Percentiles rank a stretch among this genome's conserved stretches.
Evolutionary conservation across 2,888 invertebrate genomes (phyloP).

Genomic region (Agapostemon virescens): DNA sequence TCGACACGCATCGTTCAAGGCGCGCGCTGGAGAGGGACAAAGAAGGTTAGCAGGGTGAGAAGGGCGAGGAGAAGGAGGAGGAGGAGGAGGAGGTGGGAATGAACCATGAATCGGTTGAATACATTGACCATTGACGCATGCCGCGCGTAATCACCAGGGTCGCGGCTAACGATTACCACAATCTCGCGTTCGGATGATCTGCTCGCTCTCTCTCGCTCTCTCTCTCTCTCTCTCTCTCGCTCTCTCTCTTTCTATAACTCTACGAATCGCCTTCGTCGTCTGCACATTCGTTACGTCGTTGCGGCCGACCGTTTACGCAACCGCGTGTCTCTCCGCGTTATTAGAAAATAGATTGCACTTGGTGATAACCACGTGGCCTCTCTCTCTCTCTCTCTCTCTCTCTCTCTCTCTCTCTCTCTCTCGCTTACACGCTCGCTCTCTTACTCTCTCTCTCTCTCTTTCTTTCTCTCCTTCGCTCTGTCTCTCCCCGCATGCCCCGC

Average conservation of each 20-base stretch:
- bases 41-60: conserved; percentile 1
- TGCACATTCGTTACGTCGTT: conserved; percentile 5
- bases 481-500: not conserved
- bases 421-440: not conserved
- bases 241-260: not conserved
- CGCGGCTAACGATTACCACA: conserved; percentile 52
- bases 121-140: conserved; percentile 53
- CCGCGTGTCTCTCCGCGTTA: conserved; percentile 6
- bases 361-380: conserved; percentile 25
- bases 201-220: not conserved
- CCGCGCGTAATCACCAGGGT: conserved; percentile 46
- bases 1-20: conserved; percentile 30
- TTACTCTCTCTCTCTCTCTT: not conserved
- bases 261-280: not conserved
- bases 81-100: conserved; percentile 1
- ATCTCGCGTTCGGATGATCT: conserved; percentile 15
- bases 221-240: not conserved
- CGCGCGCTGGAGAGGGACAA: conserved; percentile 6
- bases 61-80: conserved; percentile 5
- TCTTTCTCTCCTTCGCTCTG: not conserved
- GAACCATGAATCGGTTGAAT: conserved; percentile 57
- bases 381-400: not conserved
- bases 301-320: conserved; percentile 12
- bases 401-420: not conserved
- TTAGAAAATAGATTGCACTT: conserved; percentile 57